Evolutionary conservation across 2,113 vertebrate species (phyloP).

Genomic region (Serilophus lunatus): DNA sequence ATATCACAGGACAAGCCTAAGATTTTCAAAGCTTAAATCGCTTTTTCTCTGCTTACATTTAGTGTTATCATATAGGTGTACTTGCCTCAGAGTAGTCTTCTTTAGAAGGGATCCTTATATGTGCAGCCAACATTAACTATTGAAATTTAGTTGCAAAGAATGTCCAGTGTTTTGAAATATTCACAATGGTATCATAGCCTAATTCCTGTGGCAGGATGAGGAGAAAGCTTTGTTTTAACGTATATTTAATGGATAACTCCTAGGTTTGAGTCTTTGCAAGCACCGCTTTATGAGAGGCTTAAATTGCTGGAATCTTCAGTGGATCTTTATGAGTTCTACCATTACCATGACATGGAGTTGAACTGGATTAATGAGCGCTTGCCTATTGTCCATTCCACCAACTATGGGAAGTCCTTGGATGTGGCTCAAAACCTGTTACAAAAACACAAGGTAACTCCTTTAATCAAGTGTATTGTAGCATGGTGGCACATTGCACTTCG

Average conservation of each 20-base stretch:
- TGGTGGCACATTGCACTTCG: not conserved
- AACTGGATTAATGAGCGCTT: constrained; percentile 83
- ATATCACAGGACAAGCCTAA: not conserved
- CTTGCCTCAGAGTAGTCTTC: not conserved
- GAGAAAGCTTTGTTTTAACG: not conserved
- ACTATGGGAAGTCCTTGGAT: constrained; percentile 70
- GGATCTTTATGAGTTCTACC: constrained; percentile 79
- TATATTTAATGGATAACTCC: not conserved
- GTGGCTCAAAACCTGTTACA: constrained; percentile 74
- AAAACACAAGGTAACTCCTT: constrained; percentile 81
- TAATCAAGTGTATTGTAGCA: not conserved
- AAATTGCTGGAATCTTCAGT: constrained; percentile 78
- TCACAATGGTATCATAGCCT: not conserved
- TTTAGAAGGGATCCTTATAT: not conserved
- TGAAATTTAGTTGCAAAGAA: not conserved
- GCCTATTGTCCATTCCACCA: constrained; percentile 60
- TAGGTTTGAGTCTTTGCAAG: constrained; percentile 86
- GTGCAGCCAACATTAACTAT: not conserved
- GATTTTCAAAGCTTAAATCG: not conserved
- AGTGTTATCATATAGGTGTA: not conserved
- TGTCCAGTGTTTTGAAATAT: not conserved
- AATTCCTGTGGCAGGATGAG: not conserved
- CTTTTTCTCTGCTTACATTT: not conserved
- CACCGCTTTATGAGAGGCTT: constrained; percentile 69
- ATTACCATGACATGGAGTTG: constrained; percentile 79